Percentiles rank a stretch among this genome's conserved stretches.
Evolutionary conservation across 2,888 invertebrate genomes (phyloP).

Genomic region (Baccha elongata): DNA sequence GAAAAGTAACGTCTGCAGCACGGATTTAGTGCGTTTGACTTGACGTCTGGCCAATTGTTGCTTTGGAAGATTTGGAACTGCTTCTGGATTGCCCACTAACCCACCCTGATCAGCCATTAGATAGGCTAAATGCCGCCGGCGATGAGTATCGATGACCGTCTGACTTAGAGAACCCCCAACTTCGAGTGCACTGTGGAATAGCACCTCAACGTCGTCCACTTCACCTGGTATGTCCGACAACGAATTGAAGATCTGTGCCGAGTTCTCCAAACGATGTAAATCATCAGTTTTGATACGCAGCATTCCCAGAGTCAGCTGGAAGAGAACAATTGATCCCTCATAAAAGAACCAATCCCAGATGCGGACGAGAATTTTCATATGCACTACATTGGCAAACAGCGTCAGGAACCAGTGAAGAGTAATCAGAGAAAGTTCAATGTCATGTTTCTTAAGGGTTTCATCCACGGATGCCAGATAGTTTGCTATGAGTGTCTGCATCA

Average conservation of each 20-base stretch:
- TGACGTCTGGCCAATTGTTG: constrained; percentile 94
- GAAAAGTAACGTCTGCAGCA: constrained; percentile 93
- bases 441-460: constrained; percentile 95
- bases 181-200: constrained; percentile 89
- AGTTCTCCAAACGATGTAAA: constrained; percentile 93
- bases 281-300: constrained; percentile 93
- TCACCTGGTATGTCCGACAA: constrained; percentile 97
- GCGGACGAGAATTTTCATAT: constrained; percentile 95
- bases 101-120: constrained; percentile 98
- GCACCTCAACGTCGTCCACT: constrained; percentile 92
- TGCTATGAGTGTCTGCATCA: constrained; percentile 94
- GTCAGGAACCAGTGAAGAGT: constrained; percentile 99
- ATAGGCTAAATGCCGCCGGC: constrained; percentile 95
- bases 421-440: constrained; percentile 96
- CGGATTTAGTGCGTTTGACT: constrained; percentile 94
- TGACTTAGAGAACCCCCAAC: constrained; percentile 93
- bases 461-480: constrained; percentile 95
- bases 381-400: constrained; percentile 97
- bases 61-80: constrained; percentile 95
- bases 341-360: constrained; percentile 99
- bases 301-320: constrained; percentile 97
- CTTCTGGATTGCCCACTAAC: constrained; percentile 94
- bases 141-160: constrained; percentile 89
- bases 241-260: constrained; percentile 98
- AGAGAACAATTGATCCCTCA: constrained; percentile 96